A percentile compares a stretch with the other conserved stretches of the same genome.
Conservation (phyloP, 2,113 vertebrate genomes). For the Sisor rabdophorus region DNA sequence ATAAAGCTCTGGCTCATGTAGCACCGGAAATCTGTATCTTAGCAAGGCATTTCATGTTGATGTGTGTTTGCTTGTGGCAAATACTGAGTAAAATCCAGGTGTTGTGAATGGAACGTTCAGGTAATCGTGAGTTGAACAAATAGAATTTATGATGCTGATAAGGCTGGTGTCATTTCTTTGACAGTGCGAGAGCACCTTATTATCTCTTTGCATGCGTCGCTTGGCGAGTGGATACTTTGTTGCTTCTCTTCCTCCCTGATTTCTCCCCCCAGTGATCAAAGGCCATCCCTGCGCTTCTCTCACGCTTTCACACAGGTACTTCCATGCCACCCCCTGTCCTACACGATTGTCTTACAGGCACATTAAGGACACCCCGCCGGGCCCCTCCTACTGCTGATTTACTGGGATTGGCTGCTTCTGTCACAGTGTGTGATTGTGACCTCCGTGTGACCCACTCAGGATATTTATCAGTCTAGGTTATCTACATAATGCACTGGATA, state of each 20-base stretch:
- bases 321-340: slow-evolving; percentile 48
- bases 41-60: not conserved
- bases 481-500: slow-evolving; percentile 73
- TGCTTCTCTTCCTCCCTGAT: slow-evolving; percentile 49
- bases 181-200: slow-evolving; percentile 11
- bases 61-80: slow-evolving; percentile 21
- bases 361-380: slow-evolving; percentile 34
- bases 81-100: not conserved
- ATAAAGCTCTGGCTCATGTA: slow-evolving; percentile 8
- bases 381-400: slow-evolving; percentile 65
- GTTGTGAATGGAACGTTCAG: slow-evolving; percentile 9
- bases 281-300: slow-evolving; percentile 33
- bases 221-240: slow-evolving; percentile 18
- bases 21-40: slow-evolving; percentile 7
- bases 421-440: slow-evolving; percentile 75
- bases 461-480: slow-evolving; percentile 73
- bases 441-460: slow-evolving; percentile 73
- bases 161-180: slow-evolving; percentile 1
- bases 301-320: slow-evolving; percentile 33
- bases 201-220: slow-evolving; percentile 30
- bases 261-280: slow-evolving; percentile 58
- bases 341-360: slow-evolving; percentile 44
- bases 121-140: slow-evolving; percentile 12
- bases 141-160: not conserved
- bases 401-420: slow-evolving; percentile 61